Evolutionary conservation across 2,113 vertebrate genomes (phyloP).

Genomic region (Onychostoma macrolepis): DNA sequence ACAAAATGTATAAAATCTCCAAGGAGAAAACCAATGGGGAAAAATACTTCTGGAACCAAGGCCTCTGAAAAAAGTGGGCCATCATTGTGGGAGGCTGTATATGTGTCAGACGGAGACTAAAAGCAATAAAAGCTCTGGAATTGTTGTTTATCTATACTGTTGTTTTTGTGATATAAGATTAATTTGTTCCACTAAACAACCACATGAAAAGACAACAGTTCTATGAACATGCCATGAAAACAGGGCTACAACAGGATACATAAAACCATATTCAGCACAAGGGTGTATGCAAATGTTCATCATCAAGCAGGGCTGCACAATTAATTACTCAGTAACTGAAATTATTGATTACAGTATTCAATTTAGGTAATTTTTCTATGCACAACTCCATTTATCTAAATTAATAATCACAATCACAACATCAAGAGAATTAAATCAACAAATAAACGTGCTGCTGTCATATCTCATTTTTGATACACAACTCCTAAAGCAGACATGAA

Average conservation of each 20-base stretch:
- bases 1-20: neutral
- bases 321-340: neutral
- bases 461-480: neutral
- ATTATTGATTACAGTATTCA: neutral
- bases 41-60: neutral
- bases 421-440: neutral
- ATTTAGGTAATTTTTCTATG: neutral
- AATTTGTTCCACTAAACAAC: conserved; percentile 10
- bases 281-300: neutral
- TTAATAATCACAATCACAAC: neutral
- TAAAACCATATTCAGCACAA: neutral
- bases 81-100: neutral
- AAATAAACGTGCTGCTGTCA: neutral
- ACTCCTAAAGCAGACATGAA: neutral
- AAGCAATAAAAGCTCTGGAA: neutral
- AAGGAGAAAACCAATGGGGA: neutral
- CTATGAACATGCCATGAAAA: neutral
- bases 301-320: neutral
- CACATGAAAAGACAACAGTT: neutral
- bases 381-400: neutral
- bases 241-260: neutral
- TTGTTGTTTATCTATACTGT: neutral
- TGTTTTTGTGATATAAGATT: neutral
- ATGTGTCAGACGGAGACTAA: neutral
- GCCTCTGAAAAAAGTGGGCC: conserved; percentile 10